Conservation (phyloP, 2,888 invertebrate genomes). For the Drosophila fungiperda region DNA sequence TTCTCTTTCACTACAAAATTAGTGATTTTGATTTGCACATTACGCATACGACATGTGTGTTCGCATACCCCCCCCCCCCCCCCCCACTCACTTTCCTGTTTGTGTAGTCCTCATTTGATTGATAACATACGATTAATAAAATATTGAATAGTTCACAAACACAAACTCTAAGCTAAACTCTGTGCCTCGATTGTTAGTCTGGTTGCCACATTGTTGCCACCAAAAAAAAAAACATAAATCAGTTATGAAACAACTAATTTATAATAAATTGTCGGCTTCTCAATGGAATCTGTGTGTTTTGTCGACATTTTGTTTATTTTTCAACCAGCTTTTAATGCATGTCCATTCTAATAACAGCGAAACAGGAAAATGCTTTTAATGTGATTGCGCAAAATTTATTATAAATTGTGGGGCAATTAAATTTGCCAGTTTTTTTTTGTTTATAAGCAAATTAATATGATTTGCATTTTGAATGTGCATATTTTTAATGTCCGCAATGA, state of each 20-base stretch:
- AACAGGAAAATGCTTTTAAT: constrained; percentile 57
- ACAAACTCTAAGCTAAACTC: constrained; percentile 4
- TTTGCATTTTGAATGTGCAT: not conserved
- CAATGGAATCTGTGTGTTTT: not conserved
- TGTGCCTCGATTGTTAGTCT: not conserved
- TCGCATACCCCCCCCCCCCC: not conserved
- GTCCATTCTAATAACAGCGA: constrained; percentile 38
- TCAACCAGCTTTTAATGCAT: constrained; percentile 36
- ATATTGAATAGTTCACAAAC: constrained; percentile 64
- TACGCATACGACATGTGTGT: constrained; percentile 68
- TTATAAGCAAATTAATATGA: not conserved
- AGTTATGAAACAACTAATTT: constrained; percentile 61
- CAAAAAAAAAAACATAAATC: constrained; percentile 72
- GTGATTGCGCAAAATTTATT: constrained; percentile 28
- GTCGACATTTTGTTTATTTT: constrained; percentile 69
- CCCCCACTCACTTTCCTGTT: constrained; percentile 25
- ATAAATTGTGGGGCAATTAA: constrained; percentile 6
- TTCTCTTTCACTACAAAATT: constrained; percentile 46
- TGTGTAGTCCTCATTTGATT: constrained; percentile 72
- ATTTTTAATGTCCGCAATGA: not conserved
- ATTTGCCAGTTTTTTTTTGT: not conserved
- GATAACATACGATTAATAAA: constrained; percentile 82
- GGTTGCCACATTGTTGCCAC: constrained; percentile 59
- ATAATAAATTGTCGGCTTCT: constrained; percentile 70
- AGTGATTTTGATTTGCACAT: constrained; percentile 80